Base-by-base conservation (phyloP, 2,113 vertebrate genomes). In the Scophthalmus maximus region DNA sequence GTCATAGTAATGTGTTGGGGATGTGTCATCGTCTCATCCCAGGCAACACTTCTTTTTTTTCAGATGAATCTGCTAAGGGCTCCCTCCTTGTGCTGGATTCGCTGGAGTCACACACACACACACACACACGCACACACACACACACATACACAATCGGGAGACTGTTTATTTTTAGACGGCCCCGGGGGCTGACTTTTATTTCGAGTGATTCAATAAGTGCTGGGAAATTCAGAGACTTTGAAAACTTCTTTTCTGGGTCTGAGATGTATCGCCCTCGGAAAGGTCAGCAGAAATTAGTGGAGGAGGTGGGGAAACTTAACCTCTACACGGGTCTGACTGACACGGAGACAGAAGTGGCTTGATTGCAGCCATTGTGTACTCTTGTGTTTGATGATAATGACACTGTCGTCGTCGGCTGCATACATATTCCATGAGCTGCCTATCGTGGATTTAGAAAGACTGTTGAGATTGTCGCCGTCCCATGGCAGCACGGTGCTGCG, bases 371-470 rank as follows among this genome's bases (percentile, higher is more conserved):
- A 90, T 92, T 92, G 91, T 92, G 85, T 88, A 73, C 79, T 82
- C 81, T 78, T 79, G 72, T 87, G 87, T 90, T 87, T 92, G 88
- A 92, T 92, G 89, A 92, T 93, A 92, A 93, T 93, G 89, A 80
- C 83, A 92, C 82, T 82, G 90, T 87, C 92, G 90, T 87, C 92
- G 88, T 91, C 92, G 88, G 73, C 79, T 50, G 20, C 76, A 88
- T 92, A 78, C 75, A 89, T 91, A 84, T 84, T 87, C 90, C 84
- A 89, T 88, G 68, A 90, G 79, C 53, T 69, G n/a, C 26, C 62
- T 44, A 36, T 40, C 50, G 5, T 58, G 40, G 76, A 30, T 74
- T 83, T 50, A 25, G 20, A 70, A n/a, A 46, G 52, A 72, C 9
- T 14, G 9, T n/a, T 25, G 70, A 66, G 44, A 64, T 62, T 78